Conservation (phyloP, 2,888 invertebrate genomes). For the Camponotus fellah region DNA sequence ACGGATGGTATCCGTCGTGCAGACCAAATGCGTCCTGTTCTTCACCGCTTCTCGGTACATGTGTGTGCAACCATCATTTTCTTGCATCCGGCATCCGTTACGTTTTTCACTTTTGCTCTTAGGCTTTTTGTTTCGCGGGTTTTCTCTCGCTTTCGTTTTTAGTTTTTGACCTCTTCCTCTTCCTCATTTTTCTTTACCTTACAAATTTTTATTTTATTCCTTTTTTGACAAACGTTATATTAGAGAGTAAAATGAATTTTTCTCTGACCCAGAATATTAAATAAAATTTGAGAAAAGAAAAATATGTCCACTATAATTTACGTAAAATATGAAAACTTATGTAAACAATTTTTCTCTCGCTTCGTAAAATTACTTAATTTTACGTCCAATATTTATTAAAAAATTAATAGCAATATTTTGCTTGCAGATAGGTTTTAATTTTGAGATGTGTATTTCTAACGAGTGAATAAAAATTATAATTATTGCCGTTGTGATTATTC, state of each 20-base stretch:
- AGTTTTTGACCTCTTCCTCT: background rate
- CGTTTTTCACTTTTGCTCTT: conserved; percentile 16
- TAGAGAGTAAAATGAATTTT: conserved; percentile 5
- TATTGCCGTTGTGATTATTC: background rate
- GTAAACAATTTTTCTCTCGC: background rate
- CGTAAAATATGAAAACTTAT: background rate
- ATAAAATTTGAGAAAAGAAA: background rate
- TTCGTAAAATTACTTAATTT: background rate
- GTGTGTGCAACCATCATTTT: conserved; percentile 3
- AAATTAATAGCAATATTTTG: background rate
- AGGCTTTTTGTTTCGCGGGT: background rate
- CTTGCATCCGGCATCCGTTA: background rate
- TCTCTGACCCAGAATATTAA: background rate
- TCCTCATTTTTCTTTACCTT: background rate
- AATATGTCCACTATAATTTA: background rate
- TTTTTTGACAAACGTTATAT: background rate
- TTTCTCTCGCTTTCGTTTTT: conserved; percentile 5
- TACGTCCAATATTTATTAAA: background rate
- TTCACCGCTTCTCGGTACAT: conserved; percentile 16
- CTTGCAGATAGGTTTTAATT: background rate
- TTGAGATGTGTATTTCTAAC: background rate
- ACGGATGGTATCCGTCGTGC: conserved; percentile 59
- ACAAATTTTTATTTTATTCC: background rate
- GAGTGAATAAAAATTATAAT: background rate
- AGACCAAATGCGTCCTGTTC: conserved; percentile 48